Conservation (phyloP, 1,140 invertebrate species). For the Drosophila kanapiae region DNA sequence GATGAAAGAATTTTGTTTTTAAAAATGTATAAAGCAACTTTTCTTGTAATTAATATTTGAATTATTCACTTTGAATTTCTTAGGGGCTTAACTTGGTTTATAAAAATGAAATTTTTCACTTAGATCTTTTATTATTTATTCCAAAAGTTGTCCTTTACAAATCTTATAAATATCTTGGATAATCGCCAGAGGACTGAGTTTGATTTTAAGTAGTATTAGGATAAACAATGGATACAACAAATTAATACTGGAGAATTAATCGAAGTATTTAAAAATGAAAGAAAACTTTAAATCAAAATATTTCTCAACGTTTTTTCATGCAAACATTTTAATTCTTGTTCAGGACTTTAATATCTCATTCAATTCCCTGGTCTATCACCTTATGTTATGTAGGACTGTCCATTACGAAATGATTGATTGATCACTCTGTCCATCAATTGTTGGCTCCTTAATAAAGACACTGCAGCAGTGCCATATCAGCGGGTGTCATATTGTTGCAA, state of each 20-base stretch:
- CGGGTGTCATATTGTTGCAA: slow-evolving; percentile 42
- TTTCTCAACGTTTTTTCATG: not conserved
- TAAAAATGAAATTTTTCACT: not conserved
- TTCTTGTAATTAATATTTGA: not conserved
- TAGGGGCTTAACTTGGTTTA: too few relatives aligned
- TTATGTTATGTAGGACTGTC: slow-evolving; percentile 19
- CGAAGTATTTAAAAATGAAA: too few relatives aligned
- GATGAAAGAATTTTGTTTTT: not conserved
- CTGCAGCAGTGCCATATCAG: slow-evolving; percentile 25
- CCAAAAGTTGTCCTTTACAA: not conserved
- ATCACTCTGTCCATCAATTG: slow-evolving; percentile 15
- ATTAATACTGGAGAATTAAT: not conserved
- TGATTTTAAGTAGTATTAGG: not conserved
- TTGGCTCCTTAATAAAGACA: slow-evolving; percentile 15
- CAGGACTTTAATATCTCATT: slow-evolving; percentile 14
- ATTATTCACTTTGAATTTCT: not conserved
- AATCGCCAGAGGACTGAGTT: not conserved
- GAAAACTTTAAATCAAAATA: not conserved
- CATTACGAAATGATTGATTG: slow-evolving; percentile 24
- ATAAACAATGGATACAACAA: not conserved
- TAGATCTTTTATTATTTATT: not conserved
- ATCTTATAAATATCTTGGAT: not conserved
- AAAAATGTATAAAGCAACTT: not conserved
- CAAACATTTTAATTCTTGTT: not conserved
- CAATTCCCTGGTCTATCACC: slow-evolving; percentile 6